phyloP scores from a whole-genome alignment of 2,888 invertebrate genomes.

The Aricia artaxerxes region DNA sequence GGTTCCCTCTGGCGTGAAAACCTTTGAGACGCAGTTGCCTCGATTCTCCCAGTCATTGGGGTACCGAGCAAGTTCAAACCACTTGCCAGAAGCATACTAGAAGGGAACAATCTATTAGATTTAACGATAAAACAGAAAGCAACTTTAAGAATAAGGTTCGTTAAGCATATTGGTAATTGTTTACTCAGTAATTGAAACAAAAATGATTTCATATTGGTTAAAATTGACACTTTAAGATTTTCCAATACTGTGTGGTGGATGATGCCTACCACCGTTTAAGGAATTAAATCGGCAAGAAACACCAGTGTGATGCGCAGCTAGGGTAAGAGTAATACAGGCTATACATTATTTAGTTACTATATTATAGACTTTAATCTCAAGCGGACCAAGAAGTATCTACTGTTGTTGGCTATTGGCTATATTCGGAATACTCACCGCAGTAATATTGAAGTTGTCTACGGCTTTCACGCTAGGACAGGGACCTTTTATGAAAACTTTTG shows the following conservation, averaged over 20 bases:
- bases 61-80: slow-evolving; percentile 45
- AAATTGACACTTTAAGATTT: too few species aligned
- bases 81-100: slow-evolving; percentile 56
- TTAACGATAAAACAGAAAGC: neutral
- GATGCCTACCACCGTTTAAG: too few species aligned
- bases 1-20: slow-evolving; percentile 74
- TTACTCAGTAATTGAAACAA: too few species aligned
- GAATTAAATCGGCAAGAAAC: too few species aligned
- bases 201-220: too few species aligned
- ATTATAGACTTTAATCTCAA: too few species aligned
- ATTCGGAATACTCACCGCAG: slow-evolving; percentile 5
- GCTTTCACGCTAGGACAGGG: slow-evolving; percentile 4
- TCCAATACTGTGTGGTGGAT: too few species aligned
- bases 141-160: too few species aligned
- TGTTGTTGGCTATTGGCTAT: neutral
- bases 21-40: slow-evolving; percentile 62
- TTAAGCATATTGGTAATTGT: too few species aligned
- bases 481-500: slow-evolving; percentile 25
- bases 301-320: too few species aligned
- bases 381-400: neutral
- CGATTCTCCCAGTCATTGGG: slow-evolving; percentile 39
- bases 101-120: slow-evolving; percentile 42
- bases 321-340: too few species aligned
- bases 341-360: too few species aligned
- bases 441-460: slow-evolving; percentile 18